Percentiles rank a stretch among this genome's conserved stretches.
Evolutionary conservation across 2,113 vertebrate genomes (phyloP).

Genomic region (Crotalus tigris): DNA sequence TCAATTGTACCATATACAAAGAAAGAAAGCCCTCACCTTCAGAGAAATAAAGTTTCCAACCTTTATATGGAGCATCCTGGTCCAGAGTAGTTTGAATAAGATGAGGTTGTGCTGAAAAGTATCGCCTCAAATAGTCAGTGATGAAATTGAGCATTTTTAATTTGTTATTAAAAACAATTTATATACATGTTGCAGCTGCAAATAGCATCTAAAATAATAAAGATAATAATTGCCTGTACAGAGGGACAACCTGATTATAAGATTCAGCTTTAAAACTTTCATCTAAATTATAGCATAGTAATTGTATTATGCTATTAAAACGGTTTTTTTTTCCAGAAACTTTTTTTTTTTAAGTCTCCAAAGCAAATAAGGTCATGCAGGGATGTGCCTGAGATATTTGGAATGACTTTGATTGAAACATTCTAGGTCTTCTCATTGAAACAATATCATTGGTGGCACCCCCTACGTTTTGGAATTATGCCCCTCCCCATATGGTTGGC

Average conservation of each 20-base stretch:
- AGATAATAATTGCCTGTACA: fast-evolving
- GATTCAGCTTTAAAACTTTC: neutral
- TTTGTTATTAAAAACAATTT: neutral
- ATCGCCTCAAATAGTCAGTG: neutral
- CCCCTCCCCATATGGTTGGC: neutral
- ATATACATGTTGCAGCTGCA: neutral
- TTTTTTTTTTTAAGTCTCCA: neutral
- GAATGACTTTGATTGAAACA: neutral
- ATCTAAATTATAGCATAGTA: neutral
- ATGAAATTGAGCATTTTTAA: neutral
- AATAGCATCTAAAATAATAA: neutral
- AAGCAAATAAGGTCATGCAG: neutral
- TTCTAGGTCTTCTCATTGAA: neutral
- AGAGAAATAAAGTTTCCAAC: constrained; percentile 93
- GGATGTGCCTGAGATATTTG: neutral
- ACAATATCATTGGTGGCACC: neutral
- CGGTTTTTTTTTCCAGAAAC: too few species aligned
- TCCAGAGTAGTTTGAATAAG: constrained; percentile 78
- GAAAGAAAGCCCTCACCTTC: constrained; percentile 75
- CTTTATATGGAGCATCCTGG: constrained; percentile 82
- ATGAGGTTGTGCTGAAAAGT: constrained; percentile 47
- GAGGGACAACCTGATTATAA: neutral
- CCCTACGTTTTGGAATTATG: neutral
- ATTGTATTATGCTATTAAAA: neutral
- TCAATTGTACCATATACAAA: neutral